Base-by-base conservation (phyloP, 1,140 invertebrate species). In the Chrysomallon squamiferum region DNA sequence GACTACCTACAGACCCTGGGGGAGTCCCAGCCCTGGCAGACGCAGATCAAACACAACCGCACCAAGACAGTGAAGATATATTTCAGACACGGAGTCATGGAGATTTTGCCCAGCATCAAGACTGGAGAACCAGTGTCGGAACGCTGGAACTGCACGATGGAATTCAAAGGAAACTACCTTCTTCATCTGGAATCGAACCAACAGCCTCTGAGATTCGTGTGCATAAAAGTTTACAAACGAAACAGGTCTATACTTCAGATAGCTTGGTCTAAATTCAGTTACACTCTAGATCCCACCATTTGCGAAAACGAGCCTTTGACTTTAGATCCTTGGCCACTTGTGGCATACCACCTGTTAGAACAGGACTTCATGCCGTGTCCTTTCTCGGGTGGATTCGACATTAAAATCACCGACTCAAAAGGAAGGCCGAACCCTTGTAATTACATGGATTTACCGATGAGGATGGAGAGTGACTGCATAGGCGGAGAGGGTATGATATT, bases 381-480 rank as follows among this genome's bases (percentile, higher is more conserved):
- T 2, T 65, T 78, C 35, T 50, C 59, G 3, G 76, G 76, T 2
- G 76, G 76, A 2, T 78, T 66, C 66, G 72, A 72, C 60, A 76
- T 78, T 71, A 71, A 76, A 50, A 68, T 76, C 20, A 61, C 38
- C 4, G 66, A 74, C 27, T 70, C 66, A 15, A 22, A 63, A 3
- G 47, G 61, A 0, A 59, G 59, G 0, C 64, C 64, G 20, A 74
- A 74, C 63, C 65, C 65, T 2, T 78, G 76, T 45, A 78, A 78
- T 59, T 68, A 70, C 25, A 71, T 73, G 65, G 68, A 74, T 20
- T 27, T 76, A 13, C 76, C 76, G 9, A 78, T 78, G 76, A 62
- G 75, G 54, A 59, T 78, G 50, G 76, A 78, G 54, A 69, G 66
- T 38, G 76, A 78, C 54, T 78, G 76, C 50, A 45, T 73, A 6